phyloP scores from a whole-genome alignment of 2,113 vertebrate species.

The Gallinago undulata region DNA sequence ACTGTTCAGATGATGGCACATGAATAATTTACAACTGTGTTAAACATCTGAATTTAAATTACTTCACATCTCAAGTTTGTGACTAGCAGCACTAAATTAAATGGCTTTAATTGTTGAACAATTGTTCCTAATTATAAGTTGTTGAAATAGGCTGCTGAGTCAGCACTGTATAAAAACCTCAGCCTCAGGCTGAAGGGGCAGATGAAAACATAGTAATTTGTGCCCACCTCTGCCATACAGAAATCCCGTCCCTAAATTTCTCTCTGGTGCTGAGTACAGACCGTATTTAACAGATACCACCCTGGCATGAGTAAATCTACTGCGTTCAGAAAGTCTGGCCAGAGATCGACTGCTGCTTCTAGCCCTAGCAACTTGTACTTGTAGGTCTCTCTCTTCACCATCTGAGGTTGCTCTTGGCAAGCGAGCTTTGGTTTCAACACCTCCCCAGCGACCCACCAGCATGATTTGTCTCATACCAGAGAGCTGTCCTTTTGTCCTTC shows the following conservation, averaged over 20 bases:
- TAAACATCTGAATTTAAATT: background rate
- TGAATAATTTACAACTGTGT: background rate
- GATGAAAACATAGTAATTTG: background rate
- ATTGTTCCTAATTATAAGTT: background rate
- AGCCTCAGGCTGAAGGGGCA: background rate
- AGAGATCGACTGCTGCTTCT: rapidly evolving
- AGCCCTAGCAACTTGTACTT: background rate
- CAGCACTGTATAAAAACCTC: background rate
- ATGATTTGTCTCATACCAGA: background rate
- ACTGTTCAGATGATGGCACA: background rate
- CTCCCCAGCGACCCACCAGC: background rate
- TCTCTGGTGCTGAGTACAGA: background rate
- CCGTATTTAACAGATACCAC: background rate
- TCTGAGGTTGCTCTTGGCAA: background rate
- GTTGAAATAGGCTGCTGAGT: background rate
- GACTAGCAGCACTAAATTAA: background rate
- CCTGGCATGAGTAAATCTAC: background rate
- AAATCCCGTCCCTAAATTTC: background rate
- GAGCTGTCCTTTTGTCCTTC: background rate
- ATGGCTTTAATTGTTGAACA: background rate
- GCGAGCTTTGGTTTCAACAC: background rate
- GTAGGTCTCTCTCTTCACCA: background rate
- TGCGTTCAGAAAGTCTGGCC: background rate
- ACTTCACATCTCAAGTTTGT: background rate
- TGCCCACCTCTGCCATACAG: background rate